Evolutionary conservation across 2,113 vertebrate genomes (phyloP).

Genomic region (Ailuropoda melanoleuca): DNA sequence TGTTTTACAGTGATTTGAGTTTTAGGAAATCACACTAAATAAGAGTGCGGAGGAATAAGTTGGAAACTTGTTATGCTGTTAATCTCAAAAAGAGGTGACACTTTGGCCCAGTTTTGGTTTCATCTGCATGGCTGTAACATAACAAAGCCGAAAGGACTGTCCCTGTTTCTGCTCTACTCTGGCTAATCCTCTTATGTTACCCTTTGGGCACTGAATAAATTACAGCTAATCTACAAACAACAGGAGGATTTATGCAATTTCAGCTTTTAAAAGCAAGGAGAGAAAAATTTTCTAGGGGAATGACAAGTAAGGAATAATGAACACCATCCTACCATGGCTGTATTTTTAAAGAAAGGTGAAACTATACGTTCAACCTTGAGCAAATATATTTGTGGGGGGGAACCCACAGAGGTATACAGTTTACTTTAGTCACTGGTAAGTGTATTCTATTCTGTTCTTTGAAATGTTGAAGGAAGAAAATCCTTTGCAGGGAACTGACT

Average conservation of each 20-base stretch:
- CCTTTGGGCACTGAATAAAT: constrained; percentile 75
- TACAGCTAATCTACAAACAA: constrained; percentile 75
- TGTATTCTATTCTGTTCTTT: neutral
- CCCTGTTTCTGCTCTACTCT: neutral
- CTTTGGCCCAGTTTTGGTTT: constrained; percentile 59
- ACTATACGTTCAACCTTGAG: neutral
- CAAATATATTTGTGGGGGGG: neutral
- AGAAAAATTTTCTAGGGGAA: neutral
- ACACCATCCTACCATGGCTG: neutral
- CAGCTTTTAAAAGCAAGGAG: constrained; percentile 41
- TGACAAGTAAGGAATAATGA: constrained; percentile 46
- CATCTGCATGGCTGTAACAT: constrained; percentile 39
- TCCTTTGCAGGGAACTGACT: neutral
- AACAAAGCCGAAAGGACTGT: constrained; percentile 48
- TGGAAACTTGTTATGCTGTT: constrained; percentile 45
- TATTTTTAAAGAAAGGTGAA: constrained; percentile 22
- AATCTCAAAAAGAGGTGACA: constrained; percentile 52
- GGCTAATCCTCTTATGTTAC: constrained; percentile 74
- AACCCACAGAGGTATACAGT: neutral
- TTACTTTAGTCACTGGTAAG: neutral
- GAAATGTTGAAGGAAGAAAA: neutral
- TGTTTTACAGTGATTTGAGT: constrained; percentile 20
- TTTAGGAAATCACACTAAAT: constrained; percentile 38
- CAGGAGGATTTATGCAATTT: constrained; percentile 62
- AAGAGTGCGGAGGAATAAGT: neutral